These are phyloP conservation scores for Lasiommata megera DNA, from an alignment of 2,888 invertebrate species.

Conservation along the genomic window DNA sequence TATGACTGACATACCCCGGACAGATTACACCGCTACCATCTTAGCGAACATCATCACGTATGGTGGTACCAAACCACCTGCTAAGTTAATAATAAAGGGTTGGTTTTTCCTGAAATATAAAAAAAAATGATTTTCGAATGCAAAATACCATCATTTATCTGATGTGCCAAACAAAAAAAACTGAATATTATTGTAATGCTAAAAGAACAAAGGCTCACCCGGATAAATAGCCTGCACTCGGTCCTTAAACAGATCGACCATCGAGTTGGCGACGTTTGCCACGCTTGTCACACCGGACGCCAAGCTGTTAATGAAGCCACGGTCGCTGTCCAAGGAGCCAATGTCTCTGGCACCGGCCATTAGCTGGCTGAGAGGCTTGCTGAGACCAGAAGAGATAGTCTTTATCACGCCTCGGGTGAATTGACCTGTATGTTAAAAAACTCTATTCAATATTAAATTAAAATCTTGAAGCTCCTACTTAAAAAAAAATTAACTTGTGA, in stretches of 20 bases:
- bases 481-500: neutral
- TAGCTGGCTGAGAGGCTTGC: conserved; percentile 79
- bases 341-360: conserved; percentile 79
- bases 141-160: no score
- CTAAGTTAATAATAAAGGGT: no score
- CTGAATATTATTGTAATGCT: no score
- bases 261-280: conserved; percentile 60
- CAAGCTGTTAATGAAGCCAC: conserved; percentile 73
- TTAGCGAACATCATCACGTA: no score
- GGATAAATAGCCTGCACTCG: conserved; percentile 81
- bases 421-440: conserved; percentile 56
- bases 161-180: no score
- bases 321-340: conserved; percentile 83
- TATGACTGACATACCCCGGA: no score
- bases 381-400: conserved; percentile 61
- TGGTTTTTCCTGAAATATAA: no score
- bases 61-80: no score
- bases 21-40: no score
- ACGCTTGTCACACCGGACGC: conserved; percentile 68
- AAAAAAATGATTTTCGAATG: no score
- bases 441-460: no score
- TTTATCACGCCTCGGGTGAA: conserved; percentile 73
- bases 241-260: conserved; percentile 74
- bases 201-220: conserved; percentile 49
- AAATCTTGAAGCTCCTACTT: no score